phyloP scores from a whole-genome alignment of 2,797 vertebrate genomes.

The Chromis chromis region DNA sequence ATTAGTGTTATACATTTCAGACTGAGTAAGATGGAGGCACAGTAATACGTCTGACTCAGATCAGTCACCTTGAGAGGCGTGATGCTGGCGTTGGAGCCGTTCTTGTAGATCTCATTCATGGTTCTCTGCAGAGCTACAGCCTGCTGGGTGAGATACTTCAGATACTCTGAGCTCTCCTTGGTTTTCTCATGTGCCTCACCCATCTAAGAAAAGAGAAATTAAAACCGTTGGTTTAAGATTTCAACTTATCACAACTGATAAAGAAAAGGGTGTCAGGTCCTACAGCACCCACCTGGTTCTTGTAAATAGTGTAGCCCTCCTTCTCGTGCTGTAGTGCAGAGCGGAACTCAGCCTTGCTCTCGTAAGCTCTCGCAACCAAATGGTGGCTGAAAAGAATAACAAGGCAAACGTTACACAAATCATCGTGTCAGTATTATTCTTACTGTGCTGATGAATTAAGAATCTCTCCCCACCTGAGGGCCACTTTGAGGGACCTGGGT shows the following conservation, averaged over 20 bases:
- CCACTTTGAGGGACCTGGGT: slow-evolving; percentile 94
- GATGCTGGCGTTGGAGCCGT: slow-evolving; percentile 96
- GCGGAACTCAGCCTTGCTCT: slow-evolving; percentile 98
- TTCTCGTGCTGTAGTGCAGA: slow-evolving; percentile 98
- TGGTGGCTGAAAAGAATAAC: slow-evolving; percentile 88
- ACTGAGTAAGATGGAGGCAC: neutral
- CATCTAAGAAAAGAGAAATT: slow-evolving; percentile 82
- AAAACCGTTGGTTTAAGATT: neutral
- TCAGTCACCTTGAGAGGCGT: slow-evolving; percentile 92
- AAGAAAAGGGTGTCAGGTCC: neutral
- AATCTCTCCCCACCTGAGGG: slow-evolving; percentile 89
- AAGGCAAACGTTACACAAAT: neutral
- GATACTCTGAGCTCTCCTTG: slow-evolving; percentile 98
- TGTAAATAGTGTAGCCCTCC: slow-evolving; percentile 98
- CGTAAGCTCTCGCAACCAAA: slow-evolving; percentile 95
- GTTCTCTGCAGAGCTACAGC: slow-evolving; percentile 98
- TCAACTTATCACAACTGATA: neutral
- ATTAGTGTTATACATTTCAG: neutral
- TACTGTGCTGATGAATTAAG: neutral
- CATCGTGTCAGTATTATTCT: neutral
- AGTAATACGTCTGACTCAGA: neutral
- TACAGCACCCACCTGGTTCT: slow-evolving; percentile 91
- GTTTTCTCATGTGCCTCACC: slow-evolving; percentile 98
- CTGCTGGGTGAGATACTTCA: slow-evolving; percentile 98
- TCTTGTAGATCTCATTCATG: slow-evolving; percentile 99